Base-by-base conservation (phyloP, 1,140 invertebrate species). In the Plodia interpunctella region DNA sequence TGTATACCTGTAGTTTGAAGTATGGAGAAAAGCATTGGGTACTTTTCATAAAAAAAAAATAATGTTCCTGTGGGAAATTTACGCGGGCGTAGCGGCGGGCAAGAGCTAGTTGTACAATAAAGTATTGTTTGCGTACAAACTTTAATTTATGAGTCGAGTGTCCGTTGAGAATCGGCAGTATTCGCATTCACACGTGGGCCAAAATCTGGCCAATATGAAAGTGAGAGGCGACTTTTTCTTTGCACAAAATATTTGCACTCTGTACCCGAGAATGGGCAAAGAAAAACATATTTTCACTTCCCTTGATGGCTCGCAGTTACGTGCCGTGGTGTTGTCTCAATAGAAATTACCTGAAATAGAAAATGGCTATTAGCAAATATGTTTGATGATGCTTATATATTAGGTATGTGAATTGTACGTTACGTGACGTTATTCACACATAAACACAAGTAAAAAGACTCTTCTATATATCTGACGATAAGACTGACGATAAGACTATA, bases 211-310 rank as follows among this genome's bases (percentile, higher is more conserved):
- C 68, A 59, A 76, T 75, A 62, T 61, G 80, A 87, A 85, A 85
- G 84, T 85, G 78, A 84, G 79, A 81, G 82, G 76, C 63, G 38
- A 67, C 77, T 85, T 80, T 83, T 87, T 82, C 80, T 85, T 85
- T 82, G 62, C 72, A 66, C 70, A 81, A 70, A 65, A 19, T 76
- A 62, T 83, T 83, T 82, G 75, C 69, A 72, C 61, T 62, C 66
- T 49, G 13, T 13, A 53, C 51, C n/a, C 25, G 20, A 53, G 21
- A 25, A 53, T 53, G 18, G 10, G 38, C 38, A 15, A 44, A 44
- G 38, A 15, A 44, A 44, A 44, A 44, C 38, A 15, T 53, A 53
- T 53, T 53, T 53, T 53, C 51, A 53, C 51, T 21, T 53, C 51
- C 51, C 21, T 21, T 25, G n/a, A 53, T 53, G 13, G 21, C 19